These are phyloP conservation scores for Rhingia campestris DNA, from an alignment of 2,888 invertebrate species.

Conservation along the genomic window DNA sequence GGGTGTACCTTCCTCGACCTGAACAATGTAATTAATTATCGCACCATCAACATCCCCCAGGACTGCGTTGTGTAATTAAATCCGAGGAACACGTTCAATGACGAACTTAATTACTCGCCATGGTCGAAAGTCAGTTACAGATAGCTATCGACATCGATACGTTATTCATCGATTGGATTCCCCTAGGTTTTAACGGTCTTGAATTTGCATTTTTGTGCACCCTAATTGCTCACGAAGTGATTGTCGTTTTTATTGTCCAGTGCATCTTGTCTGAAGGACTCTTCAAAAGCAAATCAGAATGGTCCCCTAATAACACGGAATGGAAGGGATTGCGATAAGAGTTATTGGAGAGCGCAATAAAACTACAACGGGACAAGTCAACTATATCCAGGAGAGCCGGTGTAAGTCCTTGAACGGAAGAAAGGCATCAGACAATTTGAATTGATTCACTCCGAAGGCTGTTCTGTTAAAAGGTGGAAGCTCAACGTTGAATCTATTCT, in stretches of 20 bases:
- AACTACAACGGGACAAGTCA: slow-evolving; percentile 1
- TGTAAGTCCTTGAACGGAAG: slow-evolving; percentile 21
- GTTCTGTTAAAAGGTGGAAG: slow-evolving; percentile 31
- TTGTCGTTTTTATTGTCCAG: slow-evolving; percentile 16
- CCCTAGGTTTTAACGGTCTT: background rate
- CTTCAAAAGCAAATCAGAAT: slow-evolving; percentile 26
- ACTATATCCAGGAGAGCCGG: background rate
- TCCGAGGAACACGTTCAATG: slow-evolving; percentile 33
- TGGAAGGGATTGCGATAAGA: slow-evolving; percentile 32
- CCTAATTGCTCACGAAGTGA: slow-evolving; percentile 11
- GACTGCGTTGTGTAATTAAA: slow-evolving; percentile 46
- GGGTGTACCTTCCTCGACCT: slow-evolving; percentile 21
- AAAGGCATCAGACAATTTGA: slow-evolving; percentile 40
- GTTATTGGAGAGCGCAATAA: slow-evolving; percentile 50
- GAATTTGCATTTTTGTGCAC: background rate
- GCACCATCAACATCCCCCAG: slow-evolving; percentile 3
- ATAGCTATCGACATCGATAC: slow-evolving; percentile 4
- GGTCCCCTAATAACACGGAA: slow-evolving; percentile 19
- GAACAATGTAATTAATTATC: slow-evolving; percentile 65
- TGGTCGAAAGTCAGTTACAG: slow-evolving; percentile 45
- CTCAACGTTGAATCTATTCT: slow-evolving; percentile 28
- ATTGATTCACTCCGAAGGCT: slow-evolving; percentile 54
- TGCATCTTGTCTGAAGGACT: slow-evolving; percentile 14
- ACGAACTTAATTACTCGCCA: slow-evolving; percentile 53
- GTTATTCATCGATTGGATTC: slow-evolving; percentile 7